Base-by-base conservation (phyloP, 2,113 vertebrate genomes). In the Brachirus orientalis region DNA sequence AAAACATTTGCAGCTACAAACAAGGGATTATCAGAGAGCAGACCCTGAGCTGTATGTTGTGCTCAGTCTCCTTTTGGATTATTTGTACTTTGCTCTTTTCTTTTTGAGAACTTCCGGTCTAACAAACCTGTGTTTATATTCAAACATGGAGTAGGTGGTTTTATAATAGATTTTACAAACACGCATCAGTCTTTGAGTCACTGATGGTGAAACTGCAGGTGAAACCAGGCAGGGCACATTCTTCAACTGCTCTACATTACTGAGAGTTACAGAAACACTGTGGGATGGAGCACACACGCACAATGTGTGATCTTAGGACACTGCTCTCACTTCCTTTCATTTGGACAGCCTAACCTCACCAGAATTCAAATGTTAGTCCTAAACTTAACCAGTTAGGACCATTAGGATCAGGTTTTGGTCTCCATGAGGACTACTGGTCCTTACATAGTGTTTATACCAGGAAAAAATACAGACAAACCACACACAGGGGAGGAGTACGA, bases 151-250 rank as follows among this genome's bases (percentile, higher is more conserved):
- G n/a, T n/a, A n/a, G n/a, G n/a, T n/a, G n/a, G n/a, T n/a, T n/a
- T n/a, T n/a, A n/a, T n/a, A n/a, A 50, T 57, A 6, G 20, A 63
- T 60, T 63, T 62, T 37, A 58, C 51, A 61, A 22, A 11, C 35
- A 64, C 13, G 7, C 45, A 51, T 13, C 18, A 16, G 36, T 59
- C 19, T 41, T 20, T 80, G 76, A 79, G 64, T 76, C 69, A 79
- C 63, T 19, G 71, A 63, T 40, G 77, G 75, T 77, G 83, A 92
- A 88, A 91, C 83, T n/a, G 69, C 73, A 54, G 56, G 82, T 73
- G 76, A 82, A 88, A 91, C 90, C 51, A 76, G 91, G 79, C 8
- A 54, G 68, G 83, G 63, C 51, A 40, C 91, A 93, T 92, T 91
- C 78, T 57, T 83, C 8, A 38, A 46, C 56, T 63, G 58, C 66